phyloP scores from a whole-genome alignment of 2,113 vertebrate genomes.

The Anoura caudifer region DNA sequence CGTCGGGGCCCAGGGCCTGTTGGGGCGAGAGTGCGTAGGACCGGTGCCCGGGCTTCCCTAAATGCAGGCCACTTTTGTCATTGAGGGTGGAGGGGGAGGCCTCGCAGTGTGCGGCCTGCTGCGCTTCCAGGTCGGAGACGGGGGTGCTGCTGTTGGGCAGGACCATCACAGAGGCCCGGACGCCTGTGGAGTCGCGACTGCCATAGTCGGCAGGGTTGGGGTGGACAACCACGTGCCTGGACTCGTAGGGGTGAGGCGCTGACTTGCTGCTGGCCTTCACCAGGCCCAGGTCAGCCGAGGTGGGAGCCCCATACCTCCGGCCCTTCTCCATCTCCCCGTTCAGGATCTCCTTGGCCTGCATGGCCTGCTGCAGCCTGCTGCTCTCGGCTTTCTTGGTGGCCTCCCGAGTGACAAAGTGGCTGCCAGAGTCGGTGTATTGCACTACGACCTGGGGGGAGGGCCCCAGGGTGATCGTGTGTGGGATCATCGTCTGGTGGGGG shows the following conservation, averaged over 20 bases:
- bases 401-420: slow-evolving; percentile 82
- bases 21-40: slow-evolving; percentile 87
- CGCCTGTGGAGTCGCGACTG: slow-evolving; percentile 85
- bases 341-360: slow-evolving; percentile 89
- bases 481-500: slow-evolving; percentile 89
- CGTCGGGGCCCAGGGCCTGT: slow-evolving; percentile 86
- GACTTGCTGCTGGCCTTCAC: slow-evolving; percentile 85
- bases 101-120: slow-evolving; percentile 82
- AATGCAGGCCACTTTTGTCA: slow-evolving; percentile 86
- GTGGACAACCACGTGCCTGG: slow-evolving; percentile 89
- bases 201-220: slow-evolving; percentile 87
- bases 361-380: slow-evolving; percentile 80
- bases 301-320: slow-evolving; percentile 81
- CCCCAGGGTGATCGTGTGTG: slow-evolving; percentile 89
- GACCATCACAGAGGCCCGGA: slow-evolving; percentile 93
- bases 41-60: slow-evolving; percentile 89
- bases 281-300: slow-evolving; percentile 79
- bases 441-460: slow-evolving; percentile 91
- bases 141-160: slow-evolving; percentile 92
- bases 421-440: slow-evolving; percentile 87
- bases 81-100: slow-evolving; percentile 85
- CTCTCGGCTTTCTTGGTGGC: slow-evolving; percentile 87
- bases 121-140: slow-evolving; percentile 83
- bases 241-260: slow-evolving; percentile 89
- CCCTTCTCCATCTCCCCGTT: slow-evolving; percentile 94